Conservation (phyloP, 2,888 invertebrate species). For the Apodemia hepburni region DNA sequence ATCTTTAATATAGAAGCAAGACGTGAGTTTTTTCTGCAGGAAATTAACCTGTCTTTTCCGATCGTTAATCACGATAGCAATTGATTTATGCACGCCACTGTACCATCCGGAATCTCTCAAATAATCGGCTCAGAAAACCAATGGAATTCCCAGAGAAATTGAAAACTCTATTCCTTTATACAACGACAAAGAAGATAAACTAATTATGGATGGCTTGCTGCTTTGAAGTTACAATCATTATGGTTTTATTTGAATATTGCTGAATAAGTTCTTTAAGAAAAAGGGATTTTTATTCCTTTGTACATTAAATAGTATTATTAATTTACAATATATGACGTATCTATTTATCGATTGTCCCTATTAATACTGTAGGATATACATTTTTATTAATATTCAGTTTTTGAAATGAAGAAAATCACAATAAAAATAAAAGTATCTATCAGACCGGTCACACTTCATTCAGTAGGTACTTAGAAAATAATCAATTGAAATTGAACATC, state of each 20-base stretch:
- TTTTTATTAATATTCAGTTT: no score
- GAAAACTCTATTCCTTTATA: neutral
- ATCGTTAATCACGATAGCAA: neutral
- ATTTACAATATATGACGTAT: neutral
- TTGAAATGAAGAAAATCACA: no score
- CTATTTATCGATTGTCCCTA: no score
- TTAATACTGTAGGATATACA: no score
- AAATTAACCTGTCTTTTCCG: constrained; percentile 3
- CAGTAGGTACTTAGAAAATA: no score
- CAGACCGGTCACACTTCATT: no score
- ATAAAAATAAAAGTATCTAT: no score
- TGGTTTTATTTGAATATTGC: constrained; percentile 2
- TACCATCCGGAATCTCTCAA: constrained; percentile 2
- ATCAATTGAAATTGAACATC: no score
- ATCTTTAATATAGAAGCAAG: neutral
- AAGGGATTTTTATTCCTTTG: neutral
- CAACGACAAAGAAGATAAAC: constrained; percentile 12
- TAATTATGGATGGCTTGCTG: constrained; percentile 3
- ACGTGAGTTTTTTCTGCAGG: neutral
- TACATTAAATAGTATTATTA: neutral
- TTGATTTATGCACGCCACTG: constrained; percentile 4
- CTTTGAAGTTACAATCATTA: constrained; percentile 10
- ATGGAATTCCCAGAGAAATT: constrained; percentile 2
- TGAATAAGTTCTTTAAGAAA: neutral
- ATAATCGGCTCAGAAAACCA: constrained; percentile 5